Evolutionary conservation across 2,113 vertebrate genomes (phyloP).

Genomic region (Entomyzon cyanotis): DNA sequence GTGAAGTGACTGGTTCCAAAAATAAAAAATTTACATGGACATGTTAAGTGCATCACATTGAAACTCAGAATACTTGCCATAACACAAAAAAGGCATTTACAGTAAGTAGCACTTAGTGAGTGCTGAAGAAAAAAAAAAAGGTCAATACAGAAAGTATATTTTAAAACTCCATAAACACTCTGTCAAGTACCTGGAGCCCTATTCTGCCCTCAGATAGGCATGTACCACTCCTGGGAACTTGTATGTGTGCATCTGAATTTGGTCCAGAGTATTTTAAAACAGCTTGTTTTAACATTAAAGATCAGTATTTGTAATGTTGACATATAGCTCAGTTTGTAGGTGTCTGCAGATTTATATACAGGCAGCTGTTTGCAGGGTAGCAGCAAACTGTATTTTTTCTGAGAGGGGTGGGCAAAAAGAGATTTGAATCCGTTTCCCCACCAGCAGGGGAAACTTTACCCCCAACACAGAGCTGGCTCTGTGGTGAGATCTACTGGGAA

Average conservation of each 20-base stretch:
- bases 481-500: not conserved
- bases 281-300: not conserved
- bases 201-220: not conserved
- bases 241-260: not conserved
- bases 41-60: constrained; percentile 72
- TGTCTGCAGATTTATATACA: constrained; percentile 7
- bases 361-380: not conserved
- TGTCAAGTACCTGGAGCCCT: not conserved
- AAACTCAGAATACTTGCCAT: constrained; percentile 68
- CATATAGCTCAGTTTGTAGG: not conserved
- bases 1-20: constrained; percentile 74
- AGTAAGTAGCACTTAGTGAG: constrained; percentile 70
- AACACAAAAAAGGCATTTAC: constrained; percentile 73
- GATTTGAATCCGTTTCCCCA: not conserved
- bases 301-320: constrained; percentile 5
- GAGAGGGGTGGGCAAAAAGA: not conserved
- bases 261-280: constrained; percentile 26
- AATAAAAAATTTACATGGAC: constrained; percentile 78
- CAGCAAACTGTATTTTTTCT: not conserved
- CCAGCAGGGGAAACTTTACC: not conserved
- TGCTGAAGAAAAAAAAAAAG: not conserved
- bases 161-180: constrained; percentile 34
- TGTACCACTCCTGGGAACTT: not conserved
- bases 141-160: constrained; percentile 41
- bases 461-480: not conserved